phyloP scores from a whole-genome alignment of 2,888 invertebrate species.

The Petrolisthes manimaculis region DNA sequence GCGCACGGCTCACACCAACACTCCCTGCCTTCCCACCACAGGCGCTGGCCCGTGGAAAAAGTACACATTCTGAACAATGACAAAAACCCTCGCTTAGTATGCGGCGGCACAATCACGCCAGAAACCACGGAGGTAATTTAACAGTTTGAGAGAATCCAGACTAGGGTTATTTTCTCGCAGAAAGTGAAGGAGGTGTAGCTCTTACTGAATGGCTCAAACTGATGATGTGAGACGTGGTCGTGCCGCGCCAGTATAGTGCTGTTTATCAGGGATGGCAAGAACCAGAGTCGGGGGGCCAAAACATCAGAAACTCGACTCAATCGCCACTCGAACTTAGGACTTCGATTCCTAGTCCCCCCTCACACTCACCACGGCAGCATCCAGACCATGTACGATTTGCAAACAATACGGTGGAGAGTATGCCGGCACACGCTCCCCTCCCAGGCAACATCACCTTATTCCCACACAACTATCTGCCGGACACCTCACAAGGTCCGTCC shows the following conservation, averaged over 20 bases:
- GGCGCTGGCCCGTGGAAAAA: constrained; percentile 45
- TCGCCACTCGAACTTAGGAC: constrained; percentile 19
- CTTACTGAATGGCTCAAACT: constrained; percentile 30
- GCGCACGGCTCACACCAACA: constrained; percentile 52
- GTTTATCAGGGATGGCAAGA: constrained; percentile 6
- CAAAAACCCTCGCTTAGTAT: constrained; percentile 53
- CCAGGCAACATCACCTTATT: constrained; percentile 4
- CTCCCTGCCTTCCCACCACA: constrained; percentile 8
- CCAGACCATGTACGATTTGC: constrained; percentile 40
- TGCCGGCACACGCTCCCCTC: constrained; percentile 30
- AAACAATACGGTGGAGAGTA: constrained; percentile 37
- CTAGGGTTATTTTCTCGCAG: constrained; percentile 35
- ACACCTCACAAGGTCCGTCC: neutral
- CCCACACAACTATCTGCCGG: constrained; percentile 5
- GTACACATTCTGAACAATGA: constrained; percentile 52
- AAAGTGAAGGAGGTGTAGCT: constrained; percentile 23
- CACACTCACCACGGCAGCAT: constrained; percentile 23
- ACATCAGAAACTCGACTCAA: constrained; percentile 13
- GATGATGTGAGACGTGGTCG: constrained; percentile 20
- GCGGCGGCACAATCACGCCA: constrained; percentile 55
- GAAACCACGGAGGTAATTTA: constrained; percentile 49
- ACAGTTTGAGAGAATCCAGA: constrained; percentile 42
- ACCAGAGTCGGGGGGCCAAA: neutral
- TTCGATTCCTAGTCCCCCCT: neutral
- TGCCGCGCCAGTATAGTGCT: constrained; percentile 18